These are phyloP conservation scores for Heliocidaris tuberculata DNA, from an alignment of 35 echinoderm and acorn worm species.

Conservation along the genomic window DNA sequence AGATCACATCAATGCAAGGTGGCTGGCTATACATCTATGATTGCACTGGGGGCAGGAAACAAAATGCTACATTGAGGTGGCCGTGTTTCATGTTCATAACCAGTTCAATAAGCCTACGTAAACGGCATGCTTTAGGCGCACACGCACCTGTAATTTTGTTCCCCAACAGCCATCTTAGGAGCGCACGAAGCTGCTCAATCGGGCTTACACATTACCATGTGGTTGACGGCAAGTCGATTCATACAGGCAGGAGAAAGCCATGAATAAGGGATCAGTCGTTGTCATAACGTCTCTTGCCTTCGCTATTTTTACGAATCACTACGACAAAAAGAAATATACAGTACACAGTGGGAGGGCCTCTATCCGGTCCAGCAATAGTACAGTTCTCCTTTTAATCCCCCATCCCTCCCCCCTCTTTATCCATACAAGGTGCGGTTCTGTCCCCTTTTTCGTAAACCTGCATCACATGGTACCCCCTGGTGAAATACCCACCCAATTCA, in stretches of 20 bases:
- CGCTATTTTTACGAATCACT: background rate
- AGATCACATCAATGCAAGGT: background rate
- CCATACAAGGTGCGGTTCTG: background rate
- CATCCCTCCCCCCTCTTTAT: background rate
- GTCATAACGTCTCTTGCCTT: background rate
- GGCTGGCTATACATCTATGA: background rate
- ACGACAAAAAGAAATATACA: background rate
- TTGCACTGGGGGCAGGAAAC: background rate
- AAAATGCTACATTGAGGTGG: background rate
- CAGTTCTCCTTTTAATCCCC: background rate
- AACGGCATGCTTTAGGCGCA: slow-evolving; percentile 40
- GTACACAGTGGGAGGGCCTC: background rate
- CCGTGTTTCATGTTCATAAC: slow-evolving; percentile 39
- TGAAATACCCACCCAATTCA: background rate
- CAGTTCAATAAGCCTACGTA: slow-evolving; percentile 42
- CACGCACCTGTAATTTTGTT: slow-evolving; percentile 39
- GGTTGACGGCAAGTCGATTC: slow-evolving; percentile 23
- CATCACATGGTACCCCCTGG: too few relatives aligned
- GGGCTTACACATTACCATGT: slow-evolving; percentile 11
- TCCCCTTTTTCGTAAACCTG: background rate
- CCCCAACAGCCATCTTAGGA: background rate
- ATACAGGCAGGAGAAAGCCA: background rate
- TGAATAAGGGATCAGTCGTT: slow-evolving; percentile 27
- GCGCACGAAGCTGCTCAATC: slow-evolving; percentile 14
- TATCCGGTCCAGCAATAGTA: background rate